Evolutionary conservation across 2,113 vertebrate genomes (phyloP).

Genomic region (Corythornis vintsioides): DNA sequence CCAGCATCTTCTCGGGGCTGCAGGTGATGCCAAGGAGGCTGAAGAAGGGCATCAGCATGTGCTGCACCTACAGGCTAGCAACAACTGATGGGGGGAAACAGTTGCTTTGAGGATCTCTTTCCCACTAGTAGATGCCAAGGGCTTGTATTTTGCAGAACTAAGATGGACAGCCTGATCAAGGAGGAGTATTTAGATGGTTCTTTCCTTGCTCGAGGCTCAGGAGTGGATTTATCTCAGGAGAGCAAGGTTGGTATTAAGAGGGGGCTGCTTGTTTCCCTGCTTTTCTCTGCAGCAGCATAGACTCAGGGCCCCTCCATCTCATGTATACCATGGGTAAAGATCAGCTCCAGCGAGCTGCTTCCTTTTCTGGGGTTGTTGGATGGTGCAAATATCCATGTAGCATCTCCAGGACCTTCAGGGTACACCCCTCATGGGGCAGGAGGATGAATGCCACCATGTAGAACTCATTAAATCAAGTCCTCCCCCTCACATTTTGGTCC

Average conservation of each 20-base stretch:
- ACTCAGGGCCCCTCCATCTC: not conserved
- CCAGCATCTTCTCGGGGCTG: not conserved
- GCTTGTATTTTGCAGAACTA: not conserved
- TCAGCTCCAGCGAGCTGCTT: not conserved
- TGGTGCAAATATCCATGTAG: not conserved
- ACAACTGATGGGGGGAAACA: not conserved
- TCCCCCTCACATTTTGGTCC: not conserved
- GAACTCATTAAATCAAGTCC: conserved; percentile 63
- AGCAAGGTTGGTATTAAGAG: not conserved
- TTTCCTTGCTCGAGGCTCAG: not conserved
- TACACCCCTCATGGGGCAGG: conserved; percentile 54
- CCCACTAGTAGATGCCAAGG: not conserved
- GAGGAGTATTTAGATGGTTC: not conserved
- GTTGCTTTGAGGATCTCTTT: not conserved
- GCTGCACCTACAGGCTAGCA: not conserved
- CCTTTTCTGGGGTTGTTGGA: not conserved
- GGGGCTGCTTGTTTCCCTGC: not conserved
- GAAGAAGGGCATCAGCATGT: not conserved
- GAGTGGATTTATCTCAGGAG: not conserved
- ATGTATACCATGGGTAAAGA: not conserved
- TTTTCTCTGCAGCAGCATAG: not conserved
- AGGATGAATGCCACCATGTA: conserved; percentile 59
- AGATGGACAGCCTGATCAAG: not conserved
- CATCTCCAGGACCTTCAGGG: rapidly evolving
- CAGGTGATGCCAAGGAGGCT: not conserved